Base-by-base conservation (phyloP, 2,888 invertebrate genomes). In the Allacma fusca region DNA sequence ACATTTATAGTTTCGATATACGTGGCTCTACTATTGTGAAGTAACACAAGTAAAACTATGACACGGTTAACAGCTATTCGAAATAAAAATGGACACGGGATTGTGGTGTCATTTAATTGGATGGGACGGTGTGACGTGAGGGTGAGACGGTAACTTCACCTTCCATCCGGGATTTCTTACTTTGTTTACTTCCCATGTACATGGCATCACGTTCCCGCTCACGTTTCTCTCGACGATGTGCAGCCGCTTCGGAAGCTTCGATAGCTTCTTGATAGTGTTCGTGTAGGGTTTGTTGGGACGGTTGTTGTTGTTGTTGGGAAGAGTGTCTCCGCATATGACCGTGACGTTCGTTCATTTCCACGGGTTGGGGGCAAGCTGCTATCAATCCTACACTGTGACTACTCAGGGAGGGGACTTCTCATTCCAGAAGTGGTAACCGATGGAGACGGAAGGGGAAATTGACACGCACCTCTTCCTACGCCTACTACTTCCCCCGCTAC, bases 391-490 rank as follows among this genome's bases (percentile, higher is more conserved):
- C 24, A 59, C 26, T 23, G 29, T 57, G 26, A 59, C 26, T 28
- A 16, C 59, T 29, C 13, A 72, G 28, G 1, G 72, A 16, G 5
- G 13, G 9, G 77, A 70, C 57, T 82, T 81, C 7, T 81, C 81
- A 68, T 77, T 69, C 79, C 77, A 77, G 13, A 70, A 76, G 59
- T 71, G 62, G 43, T 71, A 77, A n/a, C 71, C 71, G 1, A 71
- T 76, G 13, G 81, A 71, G 26, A 78, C 34, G 0, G 80, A 79
- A 0, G 83, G 79, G n/a, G 81, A 80, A 21, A 73, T 80, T 12
- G 80, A 78, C 13, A 81, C 64, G 5, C 81, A 81, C 13, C 83
- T 34, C 44, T 82, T 83, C 7, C 83, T 59, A 12, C 62, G 59
- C 26, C 69, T 72, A 28, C 76, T 72, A 29, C 67, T 44, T 59